Evolutionary conservation across 2,888 invertebrate species (phyloP), one percentile per base, ranked within the genome.

Genomic region (Chirona hameri): DNA sequence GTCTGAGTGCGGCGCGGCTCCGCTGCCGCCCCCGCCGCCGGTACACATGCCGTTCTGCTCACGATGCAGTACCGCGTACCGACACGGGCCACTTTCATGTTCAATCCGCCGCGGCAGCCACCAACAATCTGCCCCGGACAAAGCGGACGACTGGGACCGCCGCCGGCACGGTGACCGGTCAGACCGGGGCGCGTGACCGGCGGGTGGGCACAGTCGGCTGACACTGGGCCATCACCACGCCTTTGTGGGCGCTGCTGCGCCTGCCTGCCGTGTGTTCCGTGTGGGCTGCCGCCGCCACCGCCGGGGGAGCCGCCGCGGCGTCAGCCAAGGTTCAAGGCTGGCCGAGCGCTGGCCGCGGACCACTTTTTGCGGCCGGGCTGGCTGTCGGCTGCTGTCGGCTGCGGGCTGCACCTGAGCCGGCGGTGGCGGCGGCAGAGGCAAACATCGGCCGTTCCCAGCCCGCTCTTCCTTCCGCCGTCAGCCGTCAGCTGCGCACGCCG

Each of bases 261-360:
- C 57, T 21, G 57, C 57, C 14, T 15, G 57, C 57, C 14, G 57
- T 57, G 18, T 57, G 57, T 12, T 48, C 48, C 7, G 48, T 7
- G 57, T 3, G 72, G 4, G 14, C 72, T 31, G 76, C 76, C 76
- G 76, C 39, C 76, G 39, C 76, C 72, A n/a, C 69, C 15, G 69
- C 69, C 69, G 69, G 72, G 72, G 72, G 9, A 31, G 72, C 12
- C 29, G 27, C 12, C 29, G 57, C 65, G 76, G 39, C 39, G 76
- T 39, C 76, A 76, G 76, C 39, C 76, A 76, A 39, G 76, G 76
- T 76, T 76, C 76, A 76, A 76, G 76, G 76, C 76, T 76, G 76
- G 76, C 76, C 39, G 76, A 10, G 76, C 76, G 76, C 39, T 21
- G 76, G 60, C 60, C n/a, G n/a, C 24, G 5, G n/a, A 60, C 60